Conservation (phyloP, 2,888 invertebrate genomes). For the Agonopterix arenella region DNA sequence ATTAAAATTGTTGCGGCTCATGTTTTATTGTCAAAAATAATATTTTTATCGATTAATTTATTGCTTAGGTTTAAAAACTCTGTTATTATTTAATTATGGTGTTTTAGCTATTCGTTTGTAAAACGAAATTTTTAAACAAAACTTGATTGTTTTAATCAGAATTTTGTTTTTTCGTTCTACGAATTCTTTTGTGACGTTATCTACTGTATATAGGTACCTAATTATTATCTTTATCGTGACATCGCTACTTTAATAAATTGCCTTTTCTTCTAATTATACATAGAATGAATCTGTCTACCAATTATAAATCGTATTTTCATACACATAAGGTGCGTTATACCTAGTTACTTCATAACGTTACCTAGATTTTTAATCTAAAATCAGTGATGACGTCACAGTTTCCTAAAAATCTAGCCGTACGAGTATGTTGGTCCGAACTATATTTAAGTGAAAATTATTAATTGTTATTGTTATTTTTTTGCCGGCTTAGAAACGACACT, state of each 20-base stretch:
- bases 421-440: constrained; percentile 36
- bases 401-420: constrained; percentile 20
- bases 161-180: constrained; percentile 25
- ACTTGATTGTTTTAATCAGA: constrained; percentile 24
- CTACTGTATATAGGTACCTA: constrained; percentile 21
- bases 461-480: constrained; percentile 59
- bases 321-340: too few relatives aligned
- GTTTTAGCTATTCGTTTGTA: constrained; percentile 37
- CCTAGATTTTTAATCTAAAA: neutral
- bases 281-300: too few relatives aligned
- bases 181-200: constrained; percentile 8
- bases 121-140: constrained; percentile 42
- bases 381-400: constrained; percentile 26
- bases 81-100: constrained; percentile 48
- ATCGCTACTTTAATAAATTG: too few relatives aligned
- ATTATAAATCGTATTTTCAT: too few relatives aligned
- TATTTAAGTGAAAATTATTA: constrained; percentile 48
- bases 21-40: constrained; percentile 42
- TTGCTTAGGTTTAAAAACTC: constrained; percentile 53
- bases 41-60: constrained; percentile 58
- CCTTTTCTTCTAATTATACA: too few relatives aligned
- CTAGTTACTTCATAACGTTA: neutral
- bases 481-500: constrained; percentile 53
- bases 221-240: neutral
- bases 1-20: constrained; percentile 71